Percentiles rank a stretch among this genome's conserved stretches.
Evolutionary conservation across 2,797 vertebrate genomes (phyloP).

Genomic region (Bradypodion pumilum): DNA sequence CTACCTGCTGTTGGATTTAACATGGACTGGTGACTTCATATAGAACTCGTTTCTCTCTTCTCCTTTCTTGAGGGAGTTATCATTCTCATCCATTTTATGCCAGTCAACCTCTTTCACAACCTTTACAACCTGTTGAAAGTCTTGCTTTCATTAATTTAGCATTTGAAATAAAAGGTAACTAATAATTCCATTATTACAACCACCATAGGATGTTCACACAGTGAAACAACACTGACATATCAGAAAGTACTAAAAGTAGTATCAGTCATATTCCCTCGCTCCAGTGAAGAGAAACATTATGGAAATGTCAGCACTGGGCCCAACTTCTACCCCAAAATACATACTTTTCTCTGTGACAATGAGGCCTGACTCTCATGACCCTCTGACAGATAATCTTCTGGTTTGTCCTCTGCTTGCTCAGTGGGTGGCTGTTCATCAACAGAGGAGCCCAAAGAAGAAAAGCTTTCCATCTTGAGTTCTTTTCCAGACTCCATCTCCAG

Average conservation of each 20-base stretch:
- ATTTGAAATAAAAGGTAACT: background rate
- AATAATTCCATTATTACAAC: background rate
- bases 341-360: background rate
- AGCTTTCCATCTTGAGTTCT: constrained; percentile 28
- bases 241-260: background rate
- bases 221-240: background rate
- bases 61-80: background rate
- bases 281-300: background rate
- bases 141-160: background rate
- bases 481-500: background rate
- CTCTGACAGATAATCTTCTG: background rate
- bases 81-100: background rate
- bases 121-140: constrained; percentile 5
- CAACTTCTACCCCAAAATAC: background rate
- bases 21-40: background rate
- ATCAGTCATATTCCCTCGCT: background rate
- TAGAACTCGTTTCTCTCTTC: background rate
- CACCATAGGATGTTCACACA: background rate
- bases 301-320: background rate
- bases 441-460: fast-evolving
- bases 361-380: background rate
- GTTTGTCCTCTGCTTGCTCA: background rate
- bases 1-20: background rate
- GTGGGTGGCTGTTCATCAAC: background rate
- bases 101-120: background rate